A percentile compares a stretch with the other conserved stretches of the same genome.
Conservation (phyloP, 1,140 invertebrate species). For the Anthonomus grandis region DNA sequence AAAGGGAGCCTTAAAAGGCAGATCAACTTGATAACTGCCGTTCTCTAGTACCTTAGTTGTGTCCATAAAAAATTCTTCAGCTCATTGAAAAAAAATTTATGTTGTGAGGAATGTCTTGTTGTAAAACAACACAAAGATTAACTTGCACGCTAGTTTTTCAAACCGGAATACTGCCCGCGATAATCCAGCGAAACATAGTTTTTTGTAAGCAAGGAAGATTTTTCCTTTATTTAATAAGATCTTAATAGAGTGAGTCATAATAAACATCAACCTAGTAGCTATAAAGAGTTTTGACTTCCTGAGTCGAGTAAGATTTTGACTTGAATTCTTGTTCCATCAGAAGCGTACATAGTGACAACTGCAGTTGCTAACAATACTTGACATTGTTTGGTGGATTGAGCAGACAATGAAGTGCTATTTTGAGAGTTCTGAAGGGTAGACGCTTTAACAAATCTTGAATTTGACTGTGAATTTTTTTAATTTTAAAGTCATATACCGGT, state of each 20-base stretch:
- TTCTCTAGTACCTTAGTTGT: too few relatives aligned
- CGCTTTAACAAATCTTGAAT: too few relatives aligned
- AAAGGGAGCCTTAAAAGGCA: too few relatives aligned
- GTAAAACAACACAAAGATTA: background rate
- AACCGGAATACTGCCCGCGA: background rate
- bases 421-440: background rate
- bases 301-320: background rate
- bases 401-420: background rate
- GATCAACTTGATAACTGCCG: too few relatives aligned
- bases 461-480: too few relatives aligned
- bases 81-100: too few relatives aligned
- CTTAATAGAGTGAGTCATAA: background rate
- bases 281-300: background rate
- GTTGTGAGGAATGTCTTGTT: too few relatives aligned
- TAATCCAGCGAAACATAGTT: background rate
- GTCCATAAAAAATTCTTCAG: too few relatives aligned
- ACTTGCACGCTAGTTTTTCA: background rate
- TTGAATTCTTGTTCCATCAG: background rate
- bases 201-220: background rate
- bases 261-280: too few relatives aligned
- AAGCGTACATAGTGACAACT: background rate
- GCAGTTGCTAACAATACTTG: conserved; percentile 3
- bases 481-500: too few relatives aligned
- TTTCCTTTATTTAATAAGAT: background rate
- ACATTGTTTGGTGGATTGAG: too few relatives aligned